Conservation (phyloP, 2,797 vertebrate genomes). For the Labeo calbasu region DNA sequence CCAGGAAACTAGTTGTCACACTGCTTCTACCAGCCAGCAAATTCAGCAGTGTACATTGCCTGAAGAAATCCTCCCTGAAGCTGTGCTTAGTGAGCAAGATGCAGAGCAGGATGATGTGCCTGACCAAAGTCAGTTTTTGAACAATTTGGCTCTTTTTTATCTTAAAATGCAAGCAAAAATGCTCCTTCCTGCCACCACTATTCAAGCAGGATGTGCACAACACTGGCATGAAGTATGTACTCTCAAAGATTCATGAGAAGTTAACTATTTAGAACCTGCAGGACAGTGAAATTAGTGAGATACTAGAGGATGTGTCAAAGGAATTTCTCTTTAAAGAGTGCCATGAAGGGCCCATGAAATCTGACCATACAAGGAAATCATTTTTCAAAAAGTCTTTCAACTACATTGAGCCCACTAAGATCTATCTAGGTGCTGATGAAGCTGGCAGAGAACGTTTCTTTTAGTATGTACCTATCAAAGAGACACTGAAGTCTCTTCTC, state of each 20-base stretch:
- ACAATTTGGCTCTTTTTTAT: not conserved
- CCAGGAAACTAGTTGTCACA: not conserved
- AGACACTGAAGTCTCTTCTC: too few species aligned
- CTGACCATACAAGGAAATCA: slow-evolving; percentile 33
- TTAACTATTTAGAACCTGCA: not conserved
- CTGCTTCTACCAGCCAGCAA: not conserved
- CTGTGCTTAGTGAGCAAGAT: slow-evolving; percentile 1
- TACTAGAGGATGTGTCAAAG: slow-evolving; percentile 25
- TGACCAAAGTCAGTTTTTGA: not conserved
- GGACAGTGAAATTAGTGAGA: slow-evolving; percentile 23
- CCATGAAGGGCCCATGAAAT: slow-evolving; percentile 34
- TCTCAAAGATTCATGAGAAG: not conserved
- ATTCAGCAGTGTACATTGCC: not conserved
- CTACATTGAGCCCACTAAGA: slow-evolving; percentile 22
- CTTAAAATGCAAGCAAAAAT: slow-evolving; percentile 31
- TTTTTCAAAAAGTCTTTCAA: slow-evolving; percentile 31
- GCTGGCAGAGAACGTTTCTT: slow-evolving; percentile 16
- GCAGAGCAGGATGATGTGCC: not conserved
- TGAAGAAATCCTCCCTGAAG: not conserved
- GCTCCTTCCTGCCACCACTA: not conserved
- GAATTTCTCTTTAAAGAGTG: slow-evolving; percentile 23
- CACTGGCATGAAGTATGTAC: slow-evolving; percentile 9
- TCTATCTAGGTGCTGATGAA: slow-evolving; percentile 40
- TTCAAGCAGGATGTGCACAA: slow-evolving; percentile 18
- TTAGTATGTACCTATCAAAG: too few species aligned